Evolutionary conservation across 2,888 invertebrate genomes (phyloP), one percentile per base, ranked within the genome.

Genomic region (Odontocolon sp.): DNA sequence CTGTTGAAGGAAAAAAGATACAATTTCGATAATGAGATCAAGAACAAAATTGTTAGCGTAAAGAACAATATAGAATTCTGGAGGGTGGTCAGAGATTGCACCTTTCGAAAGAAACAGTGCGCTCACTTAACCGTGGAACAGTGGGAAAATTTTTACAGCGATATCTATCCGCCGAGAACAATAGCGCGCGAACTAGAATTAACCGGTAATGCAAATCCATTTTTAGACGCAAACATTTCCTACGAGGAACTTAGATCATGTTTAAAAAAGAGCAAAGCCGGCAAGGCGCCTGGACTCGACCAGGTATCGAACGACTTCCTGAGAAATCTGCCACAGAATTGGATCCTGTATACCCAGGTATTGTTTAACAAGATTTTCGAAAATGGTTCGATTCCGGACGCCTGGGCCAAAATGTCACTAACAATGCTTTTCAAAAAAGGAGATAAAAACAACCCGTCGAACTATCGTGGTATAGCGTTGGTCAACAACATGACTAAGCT

Each of bases 391-490:
- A 16, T 59, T 3, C 71, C 64, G 3, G 23, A n/a, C n/a, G 33
- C 1, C 11, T 71, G 71, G 71, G n/a, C 64, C 5, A 50, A 45
- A 11, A 40, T 71, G 4, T 4, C 18, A 28, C n/a, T 59, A 52
- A 47, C 36, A 33, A 71, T 63, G 40, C 36, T 40, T 52, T 66
- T 79, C 6, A 63, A 63, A 16, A 42, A 63, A 11, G 45, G 63
- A 1, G 40, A 38, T 23, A 72, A n/a, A 16, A n/a, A 31, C 4
- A 72, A 79, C 18, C 67, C 81, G 16, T 71, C 68, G 36, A 80
- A 81, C 50, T 82, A 80, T 42, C 45, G 79, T 11, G 80, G 80
- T 11, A 81, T 82, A 11, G 77, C 77, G 33, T 42, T 82, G 23
- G 18, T 77, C 2, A 80, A 79, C 26, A 67, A 73, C 11, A 36